Percentiles rank a stretch among this genome's conserved stretches.
Conservation (phyloP, 2,797 vertebrate species). For the Myotis planiceps region DNA sequence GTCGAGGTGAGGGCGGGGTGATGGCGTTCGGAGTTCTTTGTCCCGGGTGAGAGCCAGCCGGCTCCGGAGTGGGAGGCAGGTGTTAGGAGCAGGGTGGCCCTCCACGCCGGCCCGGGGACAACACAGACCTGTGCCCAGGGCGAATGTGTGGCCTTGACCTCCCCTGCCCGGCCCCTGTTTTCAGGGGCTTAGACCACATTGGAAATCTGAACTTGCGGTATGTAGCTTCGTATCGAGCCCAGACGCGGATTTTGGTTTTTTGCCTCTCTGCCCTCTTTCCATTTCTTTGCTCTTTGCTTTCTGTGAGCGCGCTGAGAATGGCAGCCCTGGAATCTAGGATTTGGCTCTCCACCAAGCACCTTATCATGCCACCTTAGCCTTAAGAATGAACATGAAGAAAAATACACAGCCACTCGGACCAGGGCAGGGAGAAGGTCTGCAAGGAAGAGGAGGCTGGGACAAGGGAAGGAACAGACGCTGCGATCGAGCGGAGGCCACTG, state of each 20-base stretch:
- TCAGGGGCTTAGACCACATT: constrained; percentile 61
- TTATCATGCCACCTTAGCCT: constrained; percentile 78
- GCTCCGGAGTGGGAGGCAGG: not conserved
- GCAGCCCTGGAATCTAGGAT: constrained; percentile 69
- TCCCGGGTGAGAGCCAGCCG: not conserved
- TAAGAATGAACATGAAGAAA: constrained; percentile 74
- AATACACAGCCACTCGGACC: constrained; percentile 45
- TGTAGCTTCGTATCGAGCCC: constrained; percentile 65
- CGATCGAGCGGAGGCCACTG: not conserved
- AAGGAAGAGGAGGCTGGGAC: not conserved
- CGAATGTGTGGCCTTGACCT: not conserved
- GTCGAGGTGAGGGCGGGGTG: constrained; percentile 52
- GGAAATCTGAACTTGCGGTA: constrained; percentile 52
- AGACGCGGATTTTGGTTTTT: not conserved
- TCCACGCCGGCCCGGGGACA: not conserved
- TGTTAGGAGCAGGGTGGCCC: not conserved
- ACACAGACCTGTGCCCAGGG: constrained; percentile 2
- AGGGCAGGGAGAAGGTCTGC: constrained; percentile 10
- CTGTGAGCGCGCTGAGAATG: constrained; percentile 44
- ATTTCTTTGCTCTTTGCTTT: constrained; percentile 45
- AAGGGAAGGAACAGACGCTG: not conserved
- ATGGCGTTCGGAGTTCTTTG: constrained; percentile 53
- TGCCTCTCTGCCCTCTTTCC: constrained; percentile 19
- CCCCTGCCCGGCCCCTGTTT: constrained; percentile 57
- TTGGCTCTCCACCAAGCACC: constrained; percentile 76